phyloP scores from a whole-genome alignment of 2,888 invertebrate genomes.

The Drosophila merina region DNA sequence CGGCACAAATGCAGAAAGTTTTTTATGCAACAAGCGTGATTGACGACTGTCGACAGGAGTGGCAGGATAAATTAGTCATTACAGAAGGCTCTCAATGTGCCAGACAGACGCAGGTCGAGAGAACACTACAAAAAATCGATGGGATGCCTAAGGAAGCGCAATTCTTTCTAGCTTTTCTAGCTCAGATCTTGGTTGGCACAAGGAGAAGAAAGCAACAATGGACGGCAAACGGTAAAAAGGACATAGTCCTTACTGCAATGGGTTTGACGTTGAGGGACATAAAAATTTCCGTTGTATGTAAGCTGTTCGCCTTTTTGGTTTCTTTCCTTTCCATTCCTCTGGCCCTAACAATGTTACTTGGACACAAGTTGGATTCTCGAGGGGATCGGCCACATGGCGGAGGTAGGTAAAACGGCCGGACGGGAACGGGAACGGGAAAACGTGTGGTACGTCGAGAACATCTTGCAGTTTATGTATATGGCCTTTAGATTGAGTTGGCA shows the following conservation, averaged over 20 bases:
- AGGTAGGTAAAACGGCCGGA: slow-evolving; percentile 20
- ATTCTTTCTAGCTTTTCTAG: not conserved
- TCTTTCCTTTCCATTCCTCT: slow-evolving; percentile 7
- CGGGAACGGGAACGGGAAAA: not conserved
- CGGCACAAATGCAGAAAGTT: slow-evolving; percentile 52
- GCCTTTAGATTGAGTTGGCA: slow-evolving; percentile 76
- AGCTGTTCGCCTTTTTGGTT: slow-evolving; percentile 51
- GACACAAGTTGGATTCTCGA: slow-evolving; percentile 52
- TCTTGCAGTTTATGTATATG: slow-evolving; percentile 75
- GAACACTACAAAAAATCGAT: slow-evolving; percentile 55
- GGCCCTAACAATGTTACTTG: slow-evolving; percentile 53
- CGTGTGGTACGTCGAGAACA: slow-evolving; percentile 55
- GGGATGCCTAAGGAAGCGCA: slow-evolving; percentile 29
- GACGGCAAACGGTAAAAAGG: slow-evolving; percentile 24
- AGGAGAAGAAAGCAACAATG: slow-evolving; percentile 3
- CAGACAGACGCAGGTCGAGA: slow-evolving; percentile 32
- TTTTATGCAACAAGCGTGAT: slow-evolving; percentile 39
- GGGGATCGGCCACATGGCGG: slow-evolving; percentile 1
- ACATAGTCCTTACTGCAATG: slow-evolving; percentile 59
- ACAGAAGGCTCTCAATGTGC: slow-evolving; percentile 40
- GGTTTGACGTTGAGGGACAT: slow-evolving; percentile 77
- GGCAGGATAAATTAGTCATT: slow-evolving; percentile 52
- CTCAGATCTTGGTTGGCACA: not conserved
- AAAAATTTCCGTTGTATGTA: slow-evolving; percentile 71
- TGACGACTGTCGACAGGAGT: slow-evolving; percentile 32